Base-by-base conservation (phyloP, 2,113 vertebrate genomes). In the Nestor notabilis region DNA sequence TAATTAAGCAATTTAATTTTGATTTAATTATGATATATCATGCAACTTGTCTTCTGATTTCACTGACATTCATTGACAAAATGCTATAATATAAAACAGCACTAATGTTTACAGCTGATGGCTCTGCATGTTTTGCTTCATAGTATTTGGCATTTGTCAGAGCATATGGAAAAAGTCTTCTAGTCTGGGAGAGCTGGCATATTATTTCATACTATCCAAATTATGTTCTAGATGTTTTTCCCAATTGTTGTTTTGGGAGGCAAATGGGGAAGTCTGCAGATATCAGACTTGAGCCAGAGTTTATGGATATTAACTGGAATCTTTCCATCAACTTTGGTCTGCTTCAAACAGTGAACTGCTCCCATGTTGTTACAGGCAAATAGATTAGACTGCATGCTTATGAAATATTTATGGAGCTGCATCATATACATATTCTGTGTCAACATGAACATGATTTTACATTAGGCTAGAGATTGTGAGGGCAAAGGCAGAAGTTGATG, bases 61-160 rank as follows among this genome's bases (percentile, higher is more conserved):
- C 97, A 72, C 81, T 95, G 85, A 96, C 84, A 86, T 95, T 96
- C 95, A 83, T 74, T 96, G 91, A 97, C 75, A 95, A 96, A 96
- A 84, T 91, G 53, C 55, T 90, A 14, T 77, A 93, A 93, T 76
- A 91, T 93, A 76, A 79, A 91, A 68, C 85, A 91, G 83, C 49
- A 79, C 19, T 93, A 53, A 84, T 83, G 82, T 95, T 80, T 78
- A 78, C 53, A 86, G 79, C 68, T 92, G 88, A 81, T 66, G 61
- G 49, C 80, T 82, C 92, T 94, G 60, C 37, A 37, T 83, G 46
- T 78, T 93, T 92, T 90, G 13, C 80, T 95, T 70, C 53, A 50
- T 56, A 72, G 19, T 89, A 68, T 90, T 49, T 95, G 79, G 31
- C 76, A 93, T 95, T 81, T 72, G 47, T 89, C 89, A 95, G 33